phyloP scores from a whole-genome alignment of 2,797 vertebrate genomes.

The Melanogrammus aeglefinus region DNA sequence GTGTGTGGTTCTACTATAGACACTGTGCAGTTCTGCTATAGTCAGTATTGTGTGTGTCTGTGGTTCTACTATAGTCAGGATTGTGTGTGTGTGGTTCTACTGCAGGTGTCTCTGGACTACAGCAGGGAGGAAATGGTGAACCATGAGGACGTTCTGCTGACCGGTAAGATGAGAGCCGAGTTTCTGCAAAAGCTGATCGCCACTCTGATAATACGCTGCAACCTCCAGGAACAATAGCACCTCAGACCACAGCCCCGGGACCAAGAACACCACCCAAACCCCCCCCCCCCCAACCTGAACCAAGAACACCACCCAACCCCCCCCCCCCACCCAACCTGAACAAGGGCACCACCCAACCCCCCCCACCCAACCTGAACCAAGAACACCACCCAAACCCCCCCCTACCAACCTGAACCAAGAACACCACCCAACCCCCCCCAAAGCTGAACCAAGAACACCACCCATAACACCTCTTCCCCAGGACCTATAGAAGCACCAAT shows the following conservation, averaged over 20 bases:
- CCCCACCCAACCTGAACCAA: too few species aligned
- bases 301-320: too few species aligned
- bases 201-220: constrained; percentile 57
- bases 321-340: too few species aligned
- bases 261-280: neutral
- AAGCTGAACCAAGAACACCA: neutral
- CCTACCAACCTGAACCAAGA: neutral
- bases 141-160: constrained; percentile 70
- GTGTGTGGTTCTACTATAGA: neutral
- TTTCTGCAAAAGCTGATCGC: constrained; percentile 64
- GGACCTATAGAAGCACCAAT: constrained; percentile 25
- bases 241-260: constrained; percentile 35
- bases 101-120: constrained; percentile 70
- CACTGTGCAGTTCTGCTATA: neutral
- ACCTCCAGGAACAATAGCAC: constrained; percentile 55
- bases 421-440: too few species aligned
- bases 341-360: neutral
- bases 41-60: neutral
- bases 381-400: too few species aligned
- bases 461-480: constrained; percentile 16
- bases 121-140: constrained; percentile 70
- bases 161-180: constrained; percentile 68
- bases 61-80: neutral
- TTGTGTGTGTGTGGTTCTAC: neutral
- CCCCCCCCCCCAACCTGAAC: too few species aligned